Conservation (phyloP, 1,140 invertebrate genomes). For the Pygmarrhopalites habei region DNA sequence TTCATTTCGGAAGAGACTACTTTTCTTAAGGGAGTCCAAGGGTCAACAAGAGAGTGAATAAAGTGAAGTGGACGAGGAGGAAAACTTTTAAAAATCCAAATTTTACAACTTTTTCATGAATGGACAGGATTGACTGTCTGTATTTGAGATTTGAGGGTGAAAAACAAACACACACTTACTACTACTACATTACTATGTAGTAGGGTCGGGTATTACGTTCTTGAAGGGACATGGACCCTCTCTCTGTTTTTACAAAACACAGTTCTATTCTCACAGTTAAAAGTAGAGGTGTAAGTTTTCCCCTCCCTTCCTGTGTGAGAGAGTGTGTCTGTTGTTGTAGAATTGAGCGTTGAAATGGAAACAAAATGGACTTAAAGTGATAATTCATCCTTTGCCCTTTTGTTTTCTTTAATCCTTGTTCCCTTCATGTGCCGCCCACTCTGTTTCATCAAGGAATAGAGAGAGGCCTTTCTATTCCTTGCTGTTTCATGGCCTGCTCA, state of each 20-base stretch:
- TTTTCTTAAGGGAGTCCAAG: too few species aligned
- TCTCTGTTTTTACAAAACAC: neutral
- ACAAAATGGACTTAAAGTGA: neutral
- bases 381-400: neutral
- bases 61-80: too few species aligned
- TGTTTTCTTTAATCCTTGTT: constrained; percentile 2
- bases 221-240: neutral
- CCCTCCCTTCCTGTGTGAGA: neutral
- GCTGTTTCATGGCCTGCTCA: neutral
- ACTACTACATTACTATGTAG: too few species aligned
- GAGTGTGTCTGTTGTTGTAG: neutral
- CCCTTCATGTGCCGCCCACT: neutral
- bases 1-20: too few species aligned
- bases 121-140: too few species aligned
- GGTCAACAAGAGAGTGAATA: too few species aligned
- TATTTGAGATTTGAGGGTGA: too few species aligned
- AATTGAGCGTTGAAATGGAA: neutral
- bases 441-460: neutral
- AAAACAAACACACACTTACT: too few species aligned
- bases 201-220: neutral
- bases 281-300: neutral
- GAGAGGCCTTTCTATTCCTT: neutral
- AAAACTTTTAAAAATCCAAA: too few species aligned
- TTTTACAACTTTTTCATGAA: too few species aligned
- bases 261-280: neutral